phyloP scores from a whole-genome alignment of 2,888 invertebrate genomes.

The Maniola hyperantus region DNA sequence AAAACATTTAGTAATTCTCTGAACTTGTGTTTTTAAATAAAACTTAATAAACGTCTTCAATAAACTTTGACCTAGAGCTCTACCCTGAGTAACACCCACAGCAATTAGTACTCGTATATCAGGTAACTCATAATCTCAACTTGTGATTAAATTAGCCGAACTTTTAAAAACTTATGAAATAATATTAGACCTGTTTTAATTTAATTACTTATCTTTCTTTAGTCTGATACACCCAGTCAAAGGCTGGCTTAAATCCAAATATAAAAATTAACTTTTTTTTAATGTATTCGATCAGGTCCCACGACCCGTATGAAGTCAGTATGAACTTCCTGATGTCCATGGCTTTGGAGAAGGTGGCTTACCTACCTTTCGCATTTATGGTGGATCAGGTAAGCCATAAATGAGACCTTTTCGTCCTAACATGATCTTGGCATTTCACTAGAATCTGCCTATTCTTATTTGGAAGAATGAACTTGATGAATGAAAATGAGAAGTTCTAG shows the following conservation, averaged over 20 bases:
- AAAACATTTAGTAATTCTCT: neutral
- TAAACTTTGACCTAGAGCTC: neutral
- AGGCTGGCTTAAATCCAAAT: neutral
- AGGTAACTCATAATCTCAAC: neutral
- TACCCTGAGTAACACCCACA: neutral
- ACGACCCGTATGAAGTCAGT: constrained; percentile 86
- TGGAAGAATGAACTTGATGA: too few species aligned
- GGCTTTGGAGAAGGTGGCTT: constrained; percentile 90
- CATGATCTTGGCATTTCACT: too few species aligned
- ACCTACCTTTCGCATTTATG: constrained; percentile 90
- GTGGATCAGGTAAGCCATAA: constrained; percentile 87
- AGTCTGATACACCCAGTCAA: neutral
- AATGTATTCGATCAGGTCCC: constrained; percentile 59
- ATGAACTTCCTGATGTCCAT: constrained; percentile 90
- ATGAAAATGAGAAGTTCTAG: too few species aligned
- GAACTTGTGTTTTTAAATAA: neutral
- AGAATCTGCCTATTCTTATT: too few species aligned
- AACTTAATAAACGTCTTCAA: neutral
- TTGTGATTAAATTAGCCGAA: neutral
- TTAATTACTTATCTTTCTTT: neutral
- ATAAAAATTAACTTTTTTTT: neutral
- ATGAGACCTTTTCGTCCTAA: too few species aligned
- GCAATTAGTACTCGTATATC: neutral
- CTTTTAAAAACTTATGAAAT: neutral
- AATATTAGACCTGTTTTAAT: neutral